Evolutionary conservation across 2,888 invertebrate species (phyloP).

Genomic region (Erynnis tages): DNA sequence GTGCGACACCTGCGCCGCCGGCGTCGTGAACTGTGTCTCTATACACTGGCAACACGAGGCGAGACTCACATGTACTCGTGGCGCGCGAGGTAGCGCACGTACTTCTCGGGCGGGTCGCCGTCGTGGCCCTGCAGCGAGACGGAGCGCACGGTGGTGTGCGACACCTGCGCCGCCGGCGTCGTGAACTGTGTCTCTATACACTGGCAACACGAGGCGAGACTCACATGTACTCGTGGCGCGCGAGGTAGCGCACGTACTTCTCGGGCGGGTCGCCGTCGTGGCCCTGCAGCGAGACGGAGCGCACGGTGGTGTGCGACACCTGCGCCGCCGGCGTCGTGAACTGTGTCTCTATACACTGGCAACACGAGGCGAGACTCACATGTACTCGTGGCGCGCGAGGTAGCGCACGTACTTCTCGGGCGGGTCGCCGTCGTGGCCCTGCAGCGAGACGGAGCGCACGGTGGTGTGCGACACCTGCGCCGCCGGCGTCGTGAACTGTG

Average conservation of each 20-base stretch:
- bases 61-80: constrained; percentile 88
- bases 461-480: constrained; percentile 97
- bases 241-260: constrained; percentile 98
- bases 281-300: constrained; percentile 94
- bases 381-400: constrained; percentile 91
- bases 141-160: constrained; percentile 97
- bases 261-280: constrained; percentile 97
- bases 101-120: constrained; percentile 98
- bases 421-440: constrained; percentile 93
- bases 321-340: constrained; percentile 99
- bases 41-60: no score
- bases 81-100: constrained; percentile 94
- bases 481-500: constrained; percentile 99
- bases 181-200: no score
- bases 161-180: constrained; percentile 97
- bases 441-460: constrained; percentile 95
- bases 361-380: constrained; percentile 71
- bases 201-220: constrained; percentile 35
- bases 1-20: no score
- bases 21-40: no score
- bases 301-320: constrained; percentile 95
- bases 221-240: constrained; percentile 90
- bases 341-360: no score
- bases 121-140: constrained; percentile 94
- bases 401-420: constrained; percentile 99